Base-by-base conservation (phyloP, 2,797 vertebrate species). In the Enteromius paludinosus region DNA sequence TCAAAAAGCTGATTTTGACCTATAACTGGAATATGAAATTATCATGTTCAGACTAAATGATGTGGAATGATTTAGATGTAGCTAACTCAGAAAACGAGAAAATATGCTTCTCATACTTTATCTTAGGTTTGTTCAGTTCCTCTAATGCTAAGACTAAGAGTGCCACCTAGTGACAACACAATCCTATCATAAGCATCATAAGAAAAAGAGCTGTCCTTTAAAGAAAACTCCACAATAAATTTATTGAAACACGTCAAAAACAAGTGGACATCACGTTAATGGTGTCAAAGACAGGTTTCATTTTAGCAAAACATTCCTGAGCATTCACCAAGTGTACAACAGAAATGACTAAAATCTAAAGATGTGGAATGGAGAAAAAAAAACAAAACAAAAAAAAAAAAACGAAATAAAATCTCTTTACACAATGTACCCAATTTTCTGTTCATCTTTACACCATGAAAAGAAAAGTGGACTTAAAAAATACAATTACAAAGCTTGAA, bases 401-500 rank as follows among this genome's bases (percentile, higher is more conserved):
- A 30, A 6, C 12, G 8, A 41, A 30, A 65, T 49, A 79, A 81
- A 82, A 82, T 23, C 14, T 49, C n/a, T 62, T 45, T 85, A 62
- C 68, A 82, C n/a, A 79, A 82, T 49, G 66, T 62, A 83, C 74
- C 49, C 20, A 30, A 15, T 28, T 72, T 43, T 78, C 20, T 23
- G 17, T 64, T 72, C 10, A 38, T 75, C 78, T 73, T 68, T 47
- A 72, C 75, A 86, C 45, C 81, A 86, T 84, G 87, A 84, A 87
- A 85, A 74, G 78, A 69, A 73, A 83, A 78, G 43, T 28, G 49
- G 23, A n/a, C 62, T 83, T 84, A 84, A 84, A 87, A 87, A 86
- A 70, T 43, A 86, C 78, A 86, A 83, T 86, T 80, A 87, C 84
- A 86, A 89, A 88, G 79, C 66, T 73, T 56, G 73, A 45, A 59